Percentiles rank a stretch among this genome's conserved stretches.
Evolutionary conservation across 2,113 vertebrate genomes (phyloP).

Genomic region (Lophochroa leadbeateri): DNA sequence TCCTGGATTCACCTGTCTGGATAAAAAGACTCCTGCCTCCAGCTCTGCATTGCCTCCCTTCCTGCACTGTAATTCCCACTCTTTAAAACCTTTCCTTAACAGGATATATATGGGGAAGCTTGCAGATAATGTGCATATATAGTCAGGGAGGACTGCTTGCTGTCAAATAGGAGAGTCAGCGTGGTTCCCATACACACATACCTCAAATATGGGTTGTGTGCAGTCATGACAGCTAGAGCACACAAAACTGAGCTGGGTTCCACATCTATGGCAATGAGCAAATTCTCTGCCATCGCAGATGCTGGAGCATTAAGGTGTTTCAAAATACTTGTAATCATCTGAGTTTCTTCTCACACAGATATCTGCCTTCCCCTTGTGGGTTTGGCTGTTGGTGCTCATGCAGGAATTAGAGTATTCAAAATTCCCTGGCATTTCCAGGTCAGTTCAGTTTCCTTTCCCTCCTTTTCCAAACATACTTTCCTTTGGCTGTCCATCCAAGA

Average conservation of each 20-base stretch:
- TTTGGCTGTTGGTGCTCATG: neutral
- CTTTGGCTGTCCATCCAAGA: neutral
- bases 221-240: fast-evolving
- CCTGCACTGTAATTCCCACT: neutral
- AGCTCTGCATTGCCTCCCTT: neutral
- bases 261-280: neutral
- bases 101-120: neutral
- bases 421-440: neutral
- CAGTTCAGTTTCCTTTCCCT: neutral
- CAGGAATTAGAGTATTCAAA: neutral
- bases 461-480: neutral
- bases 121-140: fast-evolving
- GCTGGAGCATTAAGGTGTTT: neutral
- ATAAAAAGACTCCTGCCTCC: neutral
- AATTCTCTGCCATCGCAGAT: neutral
- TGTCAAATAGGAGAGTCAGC: neutral
- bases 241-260: neutral
- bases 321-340: neutral
- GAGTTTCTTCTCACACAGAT: neutral
- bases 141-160: fast-evolving
- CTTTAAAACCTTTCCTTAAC: neutral
- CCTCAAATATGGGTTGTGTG: neutral
- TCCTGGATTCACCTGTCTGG: neutral
- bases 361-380: neutral
- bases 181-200: fast-evolving